A percentile compares a stretch with the other conserved stretches of the same genome.
Conservation (phyloP, 2,113 vertebrate species). For the Jacana jacana region DNA sequence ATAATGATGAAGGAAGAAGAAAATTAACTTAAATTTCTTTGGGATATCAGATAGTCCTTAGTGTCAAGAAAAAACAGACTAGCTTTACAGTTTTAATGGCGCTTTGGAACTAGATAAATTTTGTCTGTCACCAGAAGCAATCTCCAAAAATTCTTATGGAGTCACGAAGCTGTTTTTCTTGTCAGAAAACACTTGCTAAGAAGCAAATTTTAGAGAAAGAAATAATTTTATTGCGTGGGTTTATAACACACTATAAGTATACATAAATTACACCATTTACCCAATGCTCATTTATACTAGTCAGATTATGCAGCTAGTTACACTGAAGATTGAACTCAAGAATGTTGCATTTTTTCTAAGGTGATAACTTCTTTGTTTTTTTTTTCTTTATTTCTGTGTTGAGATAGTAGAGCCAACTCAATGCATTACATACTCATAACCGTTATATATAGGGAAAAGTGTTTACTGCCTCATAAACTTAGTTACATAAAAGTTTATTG, state of each 20-base stretch:
- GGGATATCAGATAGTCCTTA: neutral
- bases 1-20: neutral
- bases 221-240: slow-evolving; percentile 42
- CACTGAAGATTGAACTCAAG: neutral
- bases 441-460: neutral
- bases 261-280: slow-evolving; percentile 39
- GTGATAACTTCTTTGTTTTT: neutral
- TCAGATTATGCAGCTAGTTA: neutral
- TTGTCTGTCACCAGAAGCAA: neutral
- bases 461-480: neutral
- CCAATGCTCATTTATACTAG: slow-evolving; percentile 15
- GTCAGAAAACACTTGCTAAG: neutral
- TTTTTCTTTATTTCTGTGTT: neutral
- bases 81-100: neutral
- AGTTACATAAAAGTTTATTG: neutral
- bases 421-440: neutral
- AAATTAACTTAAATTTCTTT: neutral
- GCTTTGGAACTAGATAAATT: neutral
- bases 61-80: neutral
- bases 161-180: neutral
- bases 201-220: slow-evolving; percentile 23
- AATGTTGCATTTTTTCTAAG: neutral
- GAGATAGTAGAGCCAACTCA: neutral
- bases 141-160: neutral
- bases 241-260: neutral